Percentiles rank a stretch among this genome's conserved stretches.
These are phyloP conservation scores for Drosophila parvula DNA, from an alignment of 1,140 invertebrate species.

Conservation along the genomic window DNA sequence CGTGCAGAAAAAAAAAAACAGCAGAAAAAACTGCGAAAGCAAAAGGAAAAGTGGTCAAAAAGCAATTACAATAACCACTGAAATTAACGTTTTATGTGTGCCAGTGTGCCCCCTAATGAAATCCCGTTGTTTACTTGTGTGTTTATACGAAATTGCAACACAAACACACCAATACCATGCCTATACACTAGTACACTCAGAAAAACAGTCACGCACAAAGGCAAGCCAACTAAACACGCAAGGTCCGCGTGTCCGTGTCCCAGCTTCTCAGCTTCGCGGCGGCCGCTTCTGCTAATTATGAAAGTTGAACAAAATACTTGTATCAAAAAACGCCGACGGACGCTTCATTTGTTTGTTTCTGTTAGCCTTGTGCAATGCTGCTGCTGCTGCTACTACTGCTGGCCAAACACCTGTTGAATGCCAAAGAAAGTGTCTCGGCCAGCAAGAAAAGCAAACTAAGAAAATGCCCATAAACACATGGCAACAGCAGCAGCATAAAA, in stretches of 20 bases:
- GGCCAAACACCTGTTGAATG: constrained; percentile 54
- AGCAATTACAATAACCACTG: constrained; percentile 57
- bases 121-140: constrained; percentile 42
- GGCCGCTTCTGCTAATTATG: constrained; percentile 68
- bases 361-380: constrained; percentile 52
- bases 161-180: constrained; percentile 12
- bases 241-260: constrained; percentile 37
- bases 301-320: constrained; percentile 54
- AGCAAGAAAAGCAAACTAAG: constrained; percentile 47
- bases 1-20: constrained; percentile 26
- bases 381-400: constrained; percentile 14
- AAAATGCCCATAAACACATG: constrained; percentile 48
- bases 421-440: constrained; percentile 52
- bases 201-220: constrained; percentile 62
- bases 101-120: constrained; percentile 67
- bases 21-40: constrained; percentile 27
- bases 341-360: constrained; percentile 49
- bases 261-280: constrained; percentile 27
- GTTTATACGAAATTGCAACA: constrained; percentile 16
- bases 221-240: constrained; percentile 38
- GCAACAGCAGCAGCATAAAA: constrained; percentile 37
- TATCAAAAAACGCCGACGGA: constrained; percentile 34
- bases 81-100: constrained; percentile 57
- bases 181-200: constrained; percentile 17
- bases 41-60: constrained; percentile 74